Percentiles rank a stretch among this genome's conserved stretches.
Conservation (phyloP, 2,888 invertebrate species). For the Nebria salina region DNA sequence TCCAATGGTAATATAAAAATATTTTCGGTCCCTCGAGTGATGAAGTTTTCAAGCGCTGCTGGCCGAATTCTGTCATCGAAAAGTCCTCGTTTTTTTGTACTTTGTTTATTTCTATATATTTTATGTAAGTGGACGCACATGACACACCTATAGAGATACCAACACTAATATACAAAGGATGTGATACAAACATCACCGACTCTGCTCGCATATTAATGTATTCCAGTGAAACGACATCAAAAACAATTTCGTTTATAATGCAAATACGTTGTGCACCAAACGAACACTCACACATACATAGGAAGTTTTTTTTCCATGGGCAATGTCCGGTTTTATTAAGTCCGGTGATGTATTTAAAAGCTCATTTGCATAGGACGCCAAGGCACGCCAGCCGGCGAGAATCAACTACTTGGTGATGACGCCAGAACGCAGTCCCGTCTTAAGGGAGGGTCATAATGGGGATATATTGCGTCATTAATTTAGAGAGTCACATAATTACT, state of each 20-base stretch:
- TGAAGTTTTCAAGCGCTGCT: conserved; percentile 31
- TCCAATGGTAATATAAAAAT: conserved; percentile 44
- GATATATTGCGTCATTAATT: too few relatives aligned
- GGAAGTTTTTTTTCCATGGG: conserved; percentile 41
- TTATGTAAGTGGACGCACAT: background rate
- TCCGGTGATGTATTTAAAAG: conserved; percentile 50
- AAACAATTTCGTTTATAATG: conserved; percentile 48
- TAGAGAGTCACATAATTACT: too few relatives aligned
- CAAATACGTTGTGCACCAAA: conserved; percentile 33
- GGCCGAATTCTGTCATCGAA: background rate
- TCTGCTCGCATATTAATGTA: conserved; percentile 43
- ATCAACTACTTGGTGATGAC: conserved; percentile 8
- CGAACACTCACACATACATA: conserved; percentile 4
- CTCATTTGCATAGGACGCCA: conserved; percentile 48
- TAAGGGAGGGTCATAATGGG: background rate
- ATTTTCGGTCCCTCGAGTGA: conserved; percentile 34
- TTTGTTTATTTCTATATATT: background rate
- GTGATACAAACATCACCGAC: conserved; percentile 34
- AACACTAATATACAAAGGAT: background rate
- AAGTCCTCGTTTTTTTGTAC: background rate
- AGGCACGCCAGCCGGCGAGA: background rate
- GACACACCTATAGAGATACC: conserved; percentile 8
- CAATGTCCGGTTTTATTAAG: conserved; percentile 47
- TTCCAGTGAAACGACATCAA: conserved; percentile 45
- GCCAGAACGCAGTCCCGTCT: conserved; percentile 5